Percentiles rank a stretch among this genome's conserved stretches.
These are phyloP conservation scores for Pachyuromys duprasi DNA, from an alignment of 2,797 vertebrate species.

Conservation along the genomic window DNA sequence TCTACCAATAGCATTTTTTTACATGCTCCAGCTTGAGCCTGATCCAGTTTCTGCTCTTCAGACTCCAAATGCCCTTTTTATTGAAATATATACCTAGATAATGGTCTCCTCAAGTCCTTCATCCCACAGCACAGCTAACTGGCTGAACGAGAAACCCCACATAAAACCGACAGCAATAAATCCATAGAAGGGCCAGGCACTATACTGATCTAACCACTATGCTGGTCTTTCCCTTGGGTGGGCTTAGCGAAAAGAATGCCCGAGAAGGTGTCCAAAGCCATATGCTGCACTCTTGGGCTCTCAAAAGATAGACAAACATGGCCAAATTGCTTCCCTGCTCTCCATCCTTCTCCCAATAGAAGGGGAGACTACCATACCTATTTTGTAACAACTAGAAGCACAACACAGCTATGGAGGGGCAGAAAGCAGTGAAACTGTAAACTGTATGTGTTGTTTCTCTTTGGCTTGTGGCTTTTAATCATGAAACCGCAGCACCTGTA, in stretches of 20 bases:
- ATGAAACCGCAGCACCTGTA: neutral
- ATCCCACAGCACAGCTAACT: neutral
- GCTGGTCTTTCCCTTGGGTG: neutral
- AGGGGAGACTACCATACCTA: neutral
- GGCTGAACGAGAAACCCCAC: neutral
- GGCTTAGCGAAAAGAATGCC: neutral
- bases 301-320: neutral
- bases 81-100: neutral
- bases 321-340: neutral
- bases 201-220: neutral
- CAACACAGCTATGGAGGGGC: neutral
- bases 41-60: neutral
- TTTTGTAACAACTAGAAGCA: neutral
- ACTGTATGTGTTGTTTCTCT: neutral
- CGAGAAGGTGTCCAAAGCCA: too few relatives aligned
- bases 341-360: fast-evolving
- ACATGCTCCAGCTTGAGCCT: neutral
- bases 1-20: neutral
- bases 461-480: neutral
- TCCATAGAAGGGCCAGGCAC: neutral
- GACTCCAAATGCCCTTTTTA: neutral
- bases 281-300: neutral
- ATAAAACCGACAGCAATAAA: neutral
- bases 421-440: neutral
- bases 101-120: neutral